These are phyloP conservation scores for Gandaritis pyraliata DNA, from an alignment of 2,888 invertebrate species.

Conservation along the genomic window DNA sequence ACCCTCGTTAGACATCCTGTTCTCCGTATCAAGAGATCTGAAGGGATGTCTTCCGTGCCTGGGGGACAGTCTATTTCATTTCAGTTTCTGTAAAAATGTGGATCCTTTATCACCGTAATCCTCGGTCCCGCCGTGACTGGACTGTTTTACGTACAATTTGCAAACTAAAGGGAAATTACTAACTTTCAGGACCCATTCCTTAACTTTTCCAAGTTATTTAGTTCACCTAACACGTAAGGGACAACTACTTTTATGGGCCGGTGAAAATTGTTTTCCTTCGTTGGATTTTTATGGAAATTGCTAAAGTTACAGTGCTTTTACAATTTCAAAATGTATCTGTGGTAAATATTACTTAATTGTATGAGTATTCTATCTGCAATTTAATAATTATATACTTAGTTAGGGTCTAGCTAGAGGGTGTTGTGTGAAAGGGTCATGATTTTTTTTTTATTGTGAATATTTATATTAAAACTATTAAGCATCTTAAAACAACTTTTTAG, in stretches of 20 bases:
- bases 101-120: constrained; percentile 33
- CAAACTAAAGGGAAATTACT: constrained; percentile 30
- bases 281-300: constrained; percentile 26
- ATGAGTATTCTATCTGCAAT: no score
- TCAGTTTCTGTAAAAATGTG: constrained; percentile 8
- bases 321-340: no score
- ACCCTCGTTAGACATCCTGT: no score
- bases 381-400: no score
- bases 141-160: constrained; percentile 35
- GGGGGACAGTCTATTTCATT: not conserved
- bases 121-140: constrained; percentile 32
- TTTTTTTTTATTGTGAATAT: no score
- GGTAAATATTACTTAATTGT: no score
- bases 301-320: constrained; percentile 5
- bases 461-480: no score
- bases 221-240: constrained; percentile 33
- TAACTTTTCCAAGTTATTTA: constrained; percentile 29
- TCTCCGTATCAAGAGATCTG: no score
- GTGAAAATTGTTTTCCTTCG: constrained; percentile 32
- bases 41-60: no score
- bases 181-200: constrained; percentile 36
- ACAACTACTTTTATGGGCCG: constrained; percentile 30
- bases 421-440: no score
- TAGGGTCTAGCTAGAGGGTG: no score
- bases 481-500: no score